Conservation (phyloP, 2,888 invertebrate genomes). For the Latrodectus elegans region DNA sequence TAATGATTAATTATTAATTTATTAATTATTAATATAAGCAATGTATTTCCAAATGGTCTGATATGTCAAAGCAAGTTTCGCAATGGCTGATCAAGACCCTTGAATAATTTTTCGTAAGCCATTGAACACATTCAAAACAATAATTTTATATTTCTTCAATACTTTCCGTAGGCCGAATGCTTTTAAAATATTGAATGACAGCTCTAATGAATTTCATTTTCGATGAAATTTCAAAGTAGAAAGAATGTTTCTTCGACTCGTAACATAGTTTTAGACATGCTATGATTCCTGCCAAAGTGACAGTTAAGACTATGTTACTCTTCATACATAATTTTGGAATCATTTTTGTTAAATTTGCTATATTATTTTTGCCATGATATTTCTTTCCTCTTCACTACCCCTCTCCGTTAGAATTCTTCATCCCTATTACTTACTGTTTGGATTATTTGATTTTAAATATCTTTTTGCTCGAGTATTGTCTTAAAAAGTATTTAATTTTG, state of each 20-base stretch:
- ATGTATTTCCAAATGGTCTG: slow-evolving; percentile 31
- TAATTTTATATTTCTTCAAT: slow-evolving; percentile 70
- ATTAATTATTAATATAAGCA: no score
- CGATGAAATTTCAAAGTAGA: slow-evolving; percentile 61
- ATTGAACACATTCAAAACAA: slow-evolving; percentile 68
- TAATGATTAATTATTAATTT: no score
- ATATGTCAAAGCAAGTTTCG: slow-evolving; percentile 52
- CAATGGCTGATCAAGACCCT: slow-evolving; percentile 64
- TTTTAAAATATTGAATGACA: slow-evolving; percentile 73
- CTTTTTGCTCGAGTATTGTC: not conserved
- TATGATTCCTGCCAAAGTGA: slow-evolving; percentile 64
- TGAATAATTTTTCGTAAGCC: slow-evolving; percentile 31
- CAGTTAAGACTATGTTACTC: slow-evolving; percentile 35
- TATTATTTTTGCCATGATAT: slow-evolving; percentile 74
- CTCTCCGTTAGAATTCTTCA: slow-evolving; percentile 72
- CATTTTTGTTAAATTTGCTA: slow-evolving; percentile 75
- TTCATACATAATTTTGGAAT: slow-evolving; percentile 73
- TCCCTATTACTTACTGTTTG: not conserved
- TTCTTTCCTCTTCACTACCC: slow-evolving; percentile 70
- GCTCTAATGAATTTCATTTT: slow-evolving; percentile 70
- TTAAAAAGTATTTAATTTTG: not conserved
- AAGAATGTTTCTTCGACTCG: slow-evolving; percentile 71
- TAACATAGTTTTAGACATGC: slow-evolving; percentile 69
- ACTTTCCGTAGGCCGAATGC: slow-evolving; percentile 72
- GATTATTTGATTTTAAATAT: slow-evolving; percentile 1